Evolutionary conservation across 2,888 invertebrate species (phyloP).

Genomic region (Geophilus truncorum): DNA sequence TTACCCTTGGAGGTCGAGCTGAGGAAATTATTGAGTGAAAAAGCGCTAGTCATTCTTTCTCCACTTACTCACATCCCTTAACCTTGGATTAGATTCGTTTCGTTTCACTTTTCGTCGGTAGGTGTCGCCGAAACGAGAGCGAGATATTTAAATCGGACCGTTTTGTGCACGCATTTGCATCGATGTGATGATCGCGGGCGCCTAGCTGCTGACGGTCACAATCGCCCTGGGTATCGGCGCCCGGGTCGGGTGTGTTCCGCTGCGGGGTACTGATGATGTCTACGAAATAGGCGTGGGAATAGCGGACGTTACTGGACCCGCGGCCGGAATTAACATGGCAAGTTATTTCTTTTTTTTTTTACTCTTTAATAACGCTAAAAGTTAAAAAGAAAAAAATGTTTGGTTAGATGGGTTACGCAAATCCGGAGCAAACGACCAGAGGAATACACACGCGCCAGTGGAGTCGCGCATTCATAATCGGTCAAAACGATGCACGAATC

Average conservation of each 20-base stretch:
- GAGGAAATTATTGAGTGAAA: too few species aligned
- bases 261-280: background rate
- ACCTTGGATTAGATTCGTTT: too few species aligned
- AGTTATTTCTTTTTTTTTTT: too few species aligned
- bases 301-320: constrained; percentile 85
- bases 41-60: too few species aligned
- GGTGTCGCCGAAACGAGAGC: background rate
- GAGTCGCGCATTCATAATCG: constrained; percentile 77
- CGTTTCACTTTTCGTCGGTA: background rate
- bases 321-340: constrained; percentile 84
- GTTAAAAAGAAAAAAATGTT: constrained; percentile 36
- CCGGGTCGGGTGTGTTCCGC: background rate
- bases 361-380: too few species aligned
- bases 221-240: background rate
- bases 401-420: constrained; percentile 86
- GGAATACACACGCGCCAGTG: constrained; percentile 85
- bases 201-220: background rate
- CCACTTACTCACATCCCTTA: too few species aligned
- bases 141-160: background rate
- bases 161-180: background rate
- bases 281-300: constrained; percentile 71
- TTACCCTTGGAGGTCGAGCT: too few species aligned
- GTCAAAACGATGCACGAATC: constrained; percentile 60
- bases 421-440: constrained; percentile 69
- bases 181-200: background rate